Evolutionary conservation across 2,888 invertebrate species (phyloP), one percentile per base, ranked within the genome.

Genomic region (Bombylius discolor): DNA sequence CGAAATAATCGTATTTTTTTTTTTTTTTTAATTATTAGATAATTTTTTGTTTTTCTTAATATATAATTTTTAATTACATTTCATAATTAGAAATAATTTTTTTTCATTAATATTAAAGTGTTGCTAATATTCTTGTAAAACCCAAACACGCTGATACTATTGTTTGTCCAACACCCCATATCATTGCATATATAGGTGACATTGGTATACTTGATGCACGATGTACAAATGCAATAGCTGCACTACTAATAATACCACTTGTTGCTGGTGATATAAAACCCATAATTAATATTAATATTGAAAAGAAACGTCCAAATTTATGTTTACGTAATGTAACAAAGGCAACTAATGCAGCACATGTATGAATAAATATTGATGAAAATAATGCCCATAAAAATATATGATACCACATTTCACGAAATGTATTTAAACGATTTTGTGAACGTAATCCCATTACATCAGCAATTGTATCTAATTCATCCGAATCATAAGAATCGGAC

Each of bases 371-470:
- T 67, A 95, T 82, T 52, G 95, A 96, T 13, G 95, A 95, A 72
- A 93, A 90, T 68, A 96, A 78, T 58, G 92, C 91, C 94, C 95
- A 96, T 67, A 96, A 78, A 77, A 96, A 96, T 71, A 96, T 87
- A 70, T 93, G 89, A 74, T 94, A 95, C 95, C 95, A 96, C 89
- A 96, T 96, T 76, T 94, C 93, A 77, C 84, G 77, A 79, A 89
- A 84, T 59, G 83, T 83, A 70, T 82, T 81, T 63, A 85, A 76
- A 56, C 81, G 81, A 66, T 81, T 81, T 62, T 79, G 79, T 59
- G 83, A 78, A 60, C 81, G 81, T 63, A 85, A 74, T 63, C 81
- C 81, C 65, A 85, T 78, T 68, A 85, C 83, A 77, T 83, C 81
- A 63, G 81, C 79, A 65, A 85, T 79, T 57, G 83, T 81, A 73